These are phyloP conservation scores for Podarcis muralis DNA, from an alignment of 2,113 vertebrate species.

Conservation along the genomic window DNA sequence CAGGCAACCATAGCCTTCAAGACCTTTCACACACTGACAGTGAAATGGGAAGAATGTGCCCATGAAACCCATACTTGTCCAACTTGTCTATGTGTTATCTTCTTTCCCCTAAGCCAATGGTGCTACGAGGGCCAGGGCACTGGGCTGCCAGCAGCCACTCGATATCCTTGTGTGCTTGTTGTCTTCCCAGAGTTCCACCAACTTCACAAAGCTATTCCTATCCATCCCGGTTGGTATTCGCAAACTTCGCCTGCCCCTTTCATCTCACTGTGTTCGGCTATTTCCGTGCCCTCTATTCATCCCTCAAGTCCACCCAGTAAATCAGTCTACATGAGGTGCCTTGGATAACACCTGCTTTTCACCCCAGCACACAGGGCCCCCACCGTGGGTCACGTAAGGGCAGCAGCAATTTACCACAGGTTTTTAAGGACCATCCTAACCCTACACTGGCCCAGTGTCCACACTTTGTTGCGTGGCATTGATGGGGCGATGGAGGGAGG, in stretches of 20 bases:
- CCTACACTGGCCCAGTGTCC: background rate
- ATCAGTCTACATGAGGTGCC: background rate
- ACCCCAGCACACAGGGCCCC: background rate
- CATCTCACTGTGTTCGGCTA: background rate
- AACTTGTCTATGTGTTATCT: slow-evolving; percentile 38
- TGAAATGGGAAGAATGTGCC: slow-evolving; percentile 60
- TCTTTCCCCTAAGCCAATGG: slow-evolving; percentile 40
- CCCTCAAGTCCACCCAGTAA: slow-evolving; percentile 4
- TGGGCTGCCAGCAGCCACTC: slow-evolving; percentile 45
- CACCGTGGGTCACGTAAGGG: background rate
- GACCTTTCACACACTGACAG: slow-evolving; percentile 55
- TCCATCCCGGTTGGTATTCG: background rate
- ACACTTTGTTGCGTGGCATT: background rate
- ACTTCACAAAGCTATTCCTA: background rate
- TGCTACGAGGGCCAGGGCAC: slow-evolving; percentile 37
- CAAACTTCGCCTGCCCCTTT: background rate
- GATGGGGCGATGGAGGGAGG: background rate
- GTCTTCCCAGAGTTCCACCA: slow-evolving; percentile 41
- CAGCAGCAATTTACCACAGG: background rate
- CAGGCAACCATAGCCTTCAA: slow-evolving; percentile 69
- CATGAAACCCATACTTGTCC: slow-evolving; percentile 62
- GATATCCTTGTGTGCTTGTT: slow-evolving; percentile 49
- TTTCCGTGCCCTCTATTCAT: background rate
- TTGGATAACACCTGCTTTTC: slow-evolving; percentile 9
- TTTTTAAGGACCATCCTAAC: background rate